These are phyloP conservation scores for Peromyscus attwateri DNA, from an alignment of 2,797 vertebrate genomes.

Conservation along the genomic window DNA sequence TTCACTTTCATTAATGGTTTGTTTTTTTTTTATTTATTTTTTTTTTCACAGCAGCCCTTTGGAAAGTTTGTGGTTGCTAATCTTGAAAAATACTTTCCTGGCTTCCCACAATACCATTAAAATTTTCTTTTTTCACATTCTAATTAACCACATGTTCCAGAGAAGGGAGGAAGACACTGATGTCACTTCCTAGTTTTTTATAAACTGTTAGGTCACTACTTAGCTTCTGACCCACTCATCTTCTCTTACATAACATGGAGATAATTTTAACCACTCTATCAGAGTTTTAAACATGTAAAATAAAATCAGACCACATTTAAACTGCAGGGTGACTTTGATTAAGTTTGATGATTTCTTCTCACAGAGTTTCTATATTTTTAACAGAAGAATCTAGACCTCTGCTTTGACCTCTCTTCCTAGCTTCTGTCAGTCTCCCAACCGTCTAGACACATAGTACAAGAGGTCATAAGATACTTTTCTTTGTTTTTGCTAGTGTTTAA, in stretches of 20 bases:
- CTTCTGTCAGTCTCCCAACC: neutral
- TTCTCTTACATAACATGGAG: neutral
- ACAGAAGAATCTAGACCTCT: constrained; percentile 10
- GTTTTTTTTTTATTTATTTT: too few species aligned
- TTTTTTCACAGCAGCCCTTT: constrained; percentile 7
- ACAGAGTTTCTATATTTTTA: neutral
- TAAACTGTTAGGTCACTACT: neutral
- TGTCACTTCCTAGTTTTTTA: neutral
- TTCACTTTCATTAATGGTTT: neutral
- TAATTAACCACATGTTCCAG: neutral
- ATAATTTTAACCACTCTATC: neutral
- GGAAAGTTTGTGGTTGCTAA: neutral
- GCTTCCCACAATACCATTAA: neutral
- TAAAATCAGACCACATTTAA: constrained; percentile 12
- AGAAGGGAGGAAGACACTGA: neutral
- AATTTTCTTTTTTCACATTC: neutral
- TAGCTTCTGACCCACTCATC: neutral
- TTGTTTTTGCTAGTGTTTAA: neutral
- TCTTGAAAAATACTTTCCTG: neutral
- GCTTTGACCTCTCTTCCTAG: neutral
- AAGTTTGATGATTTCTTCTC: neutral
- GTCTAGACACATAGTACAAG: neutral
- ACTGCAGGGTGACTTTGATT: constrained; percentile 27
- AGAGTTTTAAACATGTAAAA: neutral
- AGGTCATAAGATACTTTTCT: neutral